These are phyloP conservation scores for Conus ventricosus DNA, from an alignment of 1,140 invertebrate genomes.

Conservation along the genomic window DNA sequence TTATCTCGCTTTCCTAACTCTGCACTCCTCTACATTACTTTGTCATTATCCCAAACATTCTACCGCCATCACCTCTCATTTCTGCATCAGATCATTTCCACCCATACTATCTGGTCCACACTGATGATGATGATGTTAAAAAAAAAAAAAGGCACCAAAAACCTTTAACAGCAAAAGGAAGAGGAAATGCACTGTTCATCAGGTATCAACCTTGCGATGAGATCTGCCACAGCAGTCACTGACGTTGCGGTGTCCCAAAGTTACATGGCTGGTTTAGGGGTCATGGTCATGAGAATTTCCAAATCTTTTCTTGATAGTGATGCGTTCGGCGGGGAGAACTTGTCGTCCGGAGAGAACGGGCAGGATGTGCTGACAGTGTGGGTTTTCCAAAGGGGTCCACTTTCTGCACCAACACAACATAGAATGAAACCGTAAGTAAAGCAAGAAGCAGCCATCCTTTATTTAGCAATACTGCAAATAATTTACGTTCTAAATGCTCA, in stretches of 20 bases:
- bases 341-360: constrained; percentile 97
- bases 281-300: constrained; percentile 90
- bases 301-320: constrained; percentile 93
- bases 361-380: constrained; percentile 91
- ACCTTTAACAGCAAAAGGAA: background rate
- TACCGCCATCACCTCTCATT: too few relatives aligned
- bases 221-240: background rate
- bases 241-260: background rate
- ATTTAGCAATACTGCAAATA: too few relatives aligned
- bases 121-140: background rate
- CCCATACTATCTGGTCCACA: too few relatives aligned
- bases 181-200: background rate
- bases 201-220: background rate
- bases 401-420: constrained; percentile 57
- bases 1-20: too few relatives aligned
- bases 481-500: too few relatives aligned
- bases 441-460: too few relatives aligned
- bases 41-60: too few relatives aligned
- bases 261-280: constrained; percentile 80
- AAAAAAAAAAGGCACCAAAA: background rate
- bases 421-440: background rate
- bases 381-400: constrained; percentile 59
- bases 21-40: too few relatives aligned
- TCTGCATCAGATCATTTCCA: too few relatives aligned
- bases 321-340: constrained; percentile 92